phyloP scores from a whole-genome alignment of 1,140 invertebrate species.

The Bicyclus anynana region DNA sequence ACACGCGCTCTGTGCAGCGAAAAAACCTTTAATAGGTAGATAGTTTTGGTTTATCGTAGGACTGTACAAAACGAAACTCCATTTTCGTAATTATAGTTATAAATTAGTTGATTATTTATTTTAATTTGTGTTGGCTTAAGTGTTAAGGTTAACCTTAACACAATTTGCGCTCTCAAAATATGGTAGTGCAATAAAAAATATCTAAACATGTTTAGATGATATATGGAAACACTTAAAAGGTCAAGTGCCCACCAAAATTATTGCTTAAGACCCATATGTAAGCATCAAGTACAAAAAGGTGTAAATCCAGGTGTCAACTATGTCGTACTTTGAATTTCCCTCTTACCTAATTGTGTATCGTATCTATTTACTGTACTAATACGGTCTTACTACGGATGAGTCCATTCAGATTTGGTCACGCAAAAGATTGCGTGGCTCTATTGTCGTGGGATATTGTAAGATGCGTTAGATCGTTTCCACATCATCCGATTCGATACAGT shows the following conservation, averaged over 20 bases:
- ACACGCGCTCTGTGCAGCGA: no score
- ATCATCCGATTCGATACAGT: background rate
- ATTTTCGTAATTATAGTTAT: no score
- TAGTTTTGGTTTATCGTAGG: no score
- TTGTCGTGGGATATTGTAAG: background rate
- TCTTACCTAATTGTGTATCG: constrained; percentile 62
- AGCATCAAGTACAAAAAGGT: constrained; percentile 37
- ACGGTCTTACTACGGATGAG: background rate
- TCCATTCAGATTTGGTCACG: background rate
- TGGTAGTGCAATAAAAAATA: background rate
- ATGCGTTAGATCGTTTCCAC: background rate
- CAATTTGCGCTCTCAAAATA: no score
- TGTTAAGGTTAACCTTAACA: no score
- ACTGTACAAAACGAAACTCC: no score
- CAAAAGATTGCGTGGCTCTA: background rate
- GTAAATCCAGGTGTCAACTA: constrained; percentile 44
- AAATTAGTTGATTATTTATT: no score
- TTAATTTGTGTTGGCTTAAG: no score
- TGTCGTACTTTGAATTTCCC: constrained; percentile 42
- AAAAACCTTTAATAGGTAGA: no score
- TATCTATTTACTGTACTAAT: constrained; percentile 18
- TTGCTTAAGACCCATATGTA: constrained; percentile 45
- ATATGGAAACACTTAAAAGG: constrained; percentile 24
- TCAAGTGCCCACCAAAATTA: constrained; percentile 25
- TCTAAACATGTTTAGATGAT: background rate